Evolutionary conservation across 2,888 invertebrate species (phyloP).

Genomic region (Lutraria lutraria): DNA sequence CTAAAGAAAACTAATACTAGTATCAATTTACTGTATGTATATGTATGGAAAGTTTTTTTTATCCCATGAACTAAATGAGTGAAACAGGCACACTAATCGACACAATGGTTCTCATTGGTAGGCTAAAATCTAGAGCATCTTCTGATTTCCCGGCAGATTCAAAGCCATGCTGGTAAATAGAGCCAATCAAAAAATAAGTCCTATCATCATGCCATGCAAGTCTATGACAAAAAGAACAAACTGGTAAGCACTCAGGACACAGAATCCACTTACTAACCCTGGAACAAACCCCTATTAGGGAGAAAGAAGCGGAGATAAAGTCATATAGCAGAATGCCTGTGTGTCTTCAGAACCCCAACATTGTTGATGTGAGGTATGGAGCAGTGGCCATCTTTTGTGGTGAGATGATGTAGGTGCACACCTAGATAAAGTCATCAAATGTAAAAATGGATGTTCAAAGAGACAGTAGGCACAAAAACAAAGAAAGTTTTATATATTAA

Average conservation of each 20-base stretch:
- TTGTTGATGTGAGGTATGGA: conserved; percentile 36
- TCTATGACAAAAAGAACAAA: neutral
- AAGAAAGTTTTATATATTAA: no score
- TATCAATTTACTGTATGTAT: no score
- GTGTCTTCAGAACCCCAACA: conserved; percentile 2
- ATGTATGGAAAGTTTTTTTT: no score
- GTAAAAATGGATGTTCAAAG: neutral
- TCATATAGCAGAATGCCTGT: conserved; percentile 14
- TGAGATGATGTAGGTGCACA: conserved; percentile 24
- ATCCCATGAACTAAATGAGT: no score
- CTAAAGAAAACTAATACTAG: no score
- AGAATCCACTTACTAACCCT: conserved; percentile 12
- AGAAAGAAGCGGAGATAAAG: neutral
- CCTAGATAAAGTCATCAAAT: conserved; percentile 21
- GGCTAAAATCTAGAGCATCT: no score
- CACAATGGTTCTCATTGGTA: no score
- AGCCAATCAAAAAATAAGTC: no score
- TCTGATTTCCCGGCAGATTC: no score
- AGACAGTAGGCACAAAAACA: neutral
- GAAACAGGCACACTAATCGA: no score
- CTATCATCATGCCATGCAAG: conserved; percentile 16
- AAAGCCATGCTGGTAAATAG: no score
- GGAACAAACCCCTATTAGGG: neutral
- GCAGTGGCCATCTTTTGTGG: conserved; percentile 24
- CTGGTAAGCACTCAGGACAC: neutral